phyloP scores from a whole-genome alignment of 2,888 invertebrate genomes.

The Eudasyphora cyanicolor region DNA sequence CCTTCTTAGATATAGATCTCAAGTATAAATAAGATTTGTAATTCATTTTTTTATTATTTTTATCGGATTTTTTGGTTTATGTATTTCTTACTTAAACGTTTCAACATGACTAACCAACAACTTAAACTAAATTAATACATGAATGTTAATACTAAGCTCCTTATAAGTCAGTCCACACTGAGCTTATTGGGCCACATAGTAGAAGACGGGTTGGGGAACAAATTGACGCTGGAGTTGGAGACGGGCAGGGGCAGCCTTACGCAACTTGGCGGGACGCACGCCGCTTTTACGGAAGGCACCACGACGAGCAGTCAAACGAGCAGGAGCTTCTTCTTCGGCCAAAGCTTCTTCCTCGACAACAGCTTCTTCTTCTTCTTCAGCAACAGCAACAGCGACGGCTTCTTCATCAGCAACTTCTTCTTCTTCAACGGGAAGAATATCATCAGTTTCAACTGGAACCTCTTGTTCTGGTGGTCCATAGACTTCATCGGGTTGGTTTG shows the following conservation, averaged over 20 bases:
- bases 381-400: conserved; percentile 24
- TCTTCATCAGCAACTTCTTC: conserved; percentile 46
- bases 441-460: background rate
- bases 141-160: background rate
- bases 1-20: too few species aligned
- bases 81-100: background rate
- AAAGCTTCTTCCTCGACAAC: conserved; percentile 33
- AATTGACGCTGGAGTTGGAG: conserved; percentile 53
- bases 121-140: background rate
- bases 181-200: conserved; percentile 7
- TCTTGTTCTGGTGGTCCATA: conserved; percentile 57
- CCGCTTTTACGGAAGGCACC: conserved; percentile 52
- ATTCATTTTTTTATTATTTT: conserved; percentile 24
- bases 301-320: conserved; percentile 64
- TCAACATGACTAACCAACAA: conserved; percentile 9
- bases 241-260: conserved; percentile 56
- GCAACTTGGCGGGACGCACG: conserved; percentile 65
- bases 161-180: background rate
- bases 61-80: background rate
- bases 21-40: background rate
- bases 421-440: conserved; percentile 13
- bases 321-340: conserved; percentile 13
- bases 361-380: conserved; percentile 39
- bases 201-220: conserved; percentile 31
- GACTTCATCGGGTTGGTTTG: conserved; percentile 48